Evolutionary conservation across 1,140 invertebrate species (phyloP), one percentile per base, ranked within the genome.

Genomic region (Anthonomus grandis): DNA sequence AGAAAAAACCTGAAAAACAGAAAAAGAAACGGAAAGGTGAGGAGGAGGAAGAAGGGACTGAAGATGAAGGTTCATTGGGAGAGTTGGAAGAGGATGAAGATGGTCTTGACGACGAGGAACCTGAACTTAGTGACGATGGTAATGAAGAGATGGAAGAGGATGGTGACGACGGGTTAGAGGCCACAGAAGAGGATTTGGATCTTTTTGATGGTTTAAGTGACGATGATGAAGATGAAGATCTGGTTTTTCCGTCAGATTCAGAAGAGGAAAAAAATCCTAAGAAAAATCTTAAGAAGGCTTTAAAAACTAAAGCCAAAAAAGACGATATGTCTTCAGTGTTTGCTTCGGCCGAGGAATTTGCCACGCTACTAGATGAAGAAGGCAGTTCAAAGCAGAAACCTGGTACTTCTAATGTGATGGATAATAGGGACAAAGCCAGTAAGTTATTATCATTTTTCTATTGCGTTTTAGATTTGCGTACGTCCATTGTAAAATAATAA

Each of bases 151-250:
- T 51, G 3, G 48, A 48, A n/a, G 45, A 65, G 21, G 38, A 59
- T 15, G 64, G 68, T 3, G 76, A 76, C 60, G 74, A 73, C 57
- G 70, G 73, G 23, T 69, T 74, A 17, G 72, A 75, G 6, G 68
- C 67, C 15, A 72, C 75, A 46, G 72, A 74, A 60, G 75, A 76
- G 54, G 74, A 75, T 57, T 71, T 74, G 23, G 72, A 74, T 37
- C 47, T 67, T 22, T 13, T 67, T 9, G 54, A 59, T 23, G 67
- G 67, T 41, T 51, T 66, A 18, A 61, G 60, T 42, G 61, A 68
- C 52, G 64, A 69, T 42, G 61, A 68, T 53, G 64, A 69, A 31
- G 64, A 69, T 50, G 61, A 63, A 46, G 57, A 59, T 17, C 48
- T 65, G 4, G 46, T 53, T 22, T 68, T 52, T 22, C 27, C n/a